A percentile compares a stretch with the other conserved stretches of the same genome.
These are phyloP conservation scores for Pygocentrus nattereri DNA, from an alignment of 2,797 vertebrate species.

Conservation along the genomic window DNA sequence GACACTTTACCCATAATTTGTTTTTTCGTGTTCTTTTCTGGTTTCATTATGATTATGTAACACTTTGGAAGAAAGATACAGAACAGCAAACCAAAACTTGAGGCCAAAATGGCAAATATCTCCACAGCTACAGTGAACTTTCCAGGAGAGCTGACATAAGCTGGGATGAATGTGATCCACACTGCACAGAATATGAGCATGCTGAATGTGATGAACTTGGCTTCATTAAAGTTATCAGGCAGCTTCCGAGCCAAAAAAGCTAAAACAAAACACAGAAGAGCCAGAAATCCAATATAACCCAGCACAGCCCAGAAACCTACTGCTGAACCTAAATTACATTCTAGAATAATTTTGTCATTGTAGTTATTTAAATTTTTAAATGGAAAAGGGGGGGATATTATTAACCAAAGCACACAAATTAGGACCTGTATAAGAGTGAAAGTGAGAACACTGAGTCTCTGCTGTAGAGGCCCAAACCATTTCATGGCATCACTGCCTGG, in stretches of 20 bases:
- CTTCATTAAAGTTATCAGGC: constrained; percentile 48
- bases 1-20: constrained; percentile 40
- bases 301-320: constrained; percentile 1
- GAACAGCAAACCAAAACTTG: constrained; percentile 43
- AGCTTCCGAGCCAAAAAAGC: constrained; percentile 38
- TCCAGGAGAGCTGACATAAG: constrained; percentile 48
- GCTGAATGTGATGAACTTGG: constrained; percentile 45
- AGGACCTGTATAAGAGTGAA: neutral
- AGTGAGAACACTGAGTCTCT: neutral
- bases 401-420: neutral
- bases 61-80: constrained; percentile 50
- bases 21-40: constrained; percentile 44
- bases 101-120: constrained; percentile 50
- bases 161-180: constrained; percentile 47
- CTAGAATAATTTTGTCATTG: neutral
- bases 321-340: neutral
- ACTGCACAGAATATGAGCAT: constrained; percentile 49
- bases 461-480: neutral
- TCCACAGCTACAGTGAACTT: constrained; percentile 41
- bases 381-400: neutral
- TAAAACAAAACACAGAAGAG: constrained; percentile 34
- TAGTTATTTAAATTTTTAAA: neutral
- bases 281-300: neutral
- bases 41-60: constrained; percentile 44
- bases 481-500: neutral